phyloP scores from a whole-genome alignment of 2,797 vertebrate genomes.

The Lacerta agilis region DNA sequence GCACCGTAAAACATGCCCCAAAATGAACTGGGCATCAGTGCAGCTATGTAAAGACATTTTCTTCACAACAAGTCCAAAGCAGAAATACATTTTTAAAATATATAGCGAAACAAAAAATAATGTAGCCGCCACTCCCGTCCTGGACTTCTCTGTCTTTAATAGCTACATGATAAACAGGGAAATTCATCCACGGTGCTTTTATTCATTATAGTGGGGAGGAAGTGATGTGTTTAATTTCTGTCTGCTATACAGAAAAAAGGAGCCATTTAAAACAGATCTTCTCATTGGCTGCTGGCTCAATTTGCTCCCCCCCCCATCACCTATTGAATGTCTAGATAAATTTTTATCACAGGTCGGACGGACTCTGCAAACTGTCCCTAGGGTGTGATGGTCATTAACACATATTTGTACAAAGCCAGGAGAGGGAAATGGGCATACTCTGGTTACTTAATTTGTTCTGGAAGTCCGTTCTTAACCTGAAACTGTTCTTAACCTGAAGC shows the following conservation, averaged over 20 bases:
- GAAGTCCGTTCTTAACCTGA: too few relatives aligned
- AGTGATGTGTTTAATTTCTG: neutral
- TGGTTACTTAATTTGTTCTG: too few relatives aligned
- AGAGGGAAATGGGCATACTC: too few relatives aligned
- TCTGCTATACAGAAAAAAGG: neutral
- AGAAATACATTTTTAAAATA: neutral
- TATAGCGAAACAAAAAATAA: neutral
- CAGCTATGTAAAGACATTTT: neutral
- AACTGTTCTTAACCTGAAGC: too few relatives aligned
- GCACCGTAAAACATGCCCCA: neutral
- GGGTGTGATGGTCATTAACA: too few relatives aligned
- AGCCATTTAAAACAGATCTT: neutral
- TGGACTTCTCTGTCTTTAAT: neutral
- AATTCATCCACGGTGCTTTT: neutral
- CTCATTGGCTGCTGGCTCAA: neutral
- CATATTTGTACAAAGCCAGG: neutral
- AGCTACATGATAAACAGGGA: neutral
- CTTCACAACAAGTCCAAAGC: neutral
- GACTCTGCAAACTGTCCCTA: neutral
- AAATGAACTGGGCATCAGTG: neutral
- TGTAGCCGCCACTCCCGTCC: neutral
- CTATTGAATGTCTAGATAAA: neutral
- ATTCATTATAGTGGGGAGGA: neutral
- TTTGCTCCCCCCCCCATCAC: neutral
- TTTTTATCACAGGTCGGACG: neutral